Conservation (phyloP, 2,888 invertebrate genomes). For the Phrixothrix hirtus region DNA sequence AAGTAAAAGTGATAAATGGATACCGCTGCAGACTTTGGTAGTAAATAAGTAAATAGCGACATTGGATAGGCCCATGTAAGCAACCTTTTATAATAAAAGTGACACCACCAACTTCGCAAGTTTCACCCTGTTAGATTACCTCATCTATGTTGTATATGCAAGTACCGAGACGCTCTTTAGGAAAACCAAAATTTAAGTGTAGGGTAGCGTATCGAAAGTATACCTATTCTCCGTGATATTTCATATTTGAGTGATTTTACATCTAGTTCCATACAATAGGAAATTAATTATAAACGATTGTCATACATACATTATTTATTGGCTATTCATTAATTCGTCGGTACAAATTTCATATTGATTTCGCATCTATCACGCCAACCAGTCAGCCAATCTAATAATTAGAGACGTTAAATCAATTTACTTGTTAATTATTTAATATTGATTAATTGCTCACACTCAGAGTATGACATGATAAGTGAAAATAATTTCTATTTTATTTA, state of each 20-base stretch:
- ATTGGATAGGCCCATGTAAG: not conserved
- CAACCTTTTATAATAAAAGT: constrained; percentile 1
- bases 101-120: not conserved
- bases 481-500: constrained; percentile 13
- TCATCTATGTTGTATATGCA: not conserved
- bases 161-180: not conserved
- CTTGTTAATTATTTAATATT: constrained; percentile 25
- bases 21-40: too few relatives aligned
- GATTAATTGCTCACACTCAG: constrained; percentile 20
- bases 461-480: constrained; percentile 11
- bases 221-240: not conserved
- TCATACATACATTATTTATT: constrained; percentile 12
- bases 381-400: constrained; percentile 23
- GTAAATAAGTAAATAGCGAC: not conserved
- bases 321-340: constrained; percentile 22
- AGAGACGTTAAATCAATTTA: constrained; percentile 23
- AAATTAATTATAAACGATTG: not conserved
- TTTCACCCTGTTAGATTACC: not conserved
- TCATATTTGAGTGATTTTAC: not conserved
- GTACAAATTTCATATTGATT: constrained; percentile 26
- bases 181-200: not conserved
- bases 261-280: not conserved
- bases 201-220: not conserved
- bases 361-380: constrained; percentile 18
- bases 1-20: too few relatives aligned